Evolutionary conservation across 2,888 invertebrate species (phyloP), one percentile per base, ranked within the genome.

Genomic region (Zygaena filipendulae): DNA sequence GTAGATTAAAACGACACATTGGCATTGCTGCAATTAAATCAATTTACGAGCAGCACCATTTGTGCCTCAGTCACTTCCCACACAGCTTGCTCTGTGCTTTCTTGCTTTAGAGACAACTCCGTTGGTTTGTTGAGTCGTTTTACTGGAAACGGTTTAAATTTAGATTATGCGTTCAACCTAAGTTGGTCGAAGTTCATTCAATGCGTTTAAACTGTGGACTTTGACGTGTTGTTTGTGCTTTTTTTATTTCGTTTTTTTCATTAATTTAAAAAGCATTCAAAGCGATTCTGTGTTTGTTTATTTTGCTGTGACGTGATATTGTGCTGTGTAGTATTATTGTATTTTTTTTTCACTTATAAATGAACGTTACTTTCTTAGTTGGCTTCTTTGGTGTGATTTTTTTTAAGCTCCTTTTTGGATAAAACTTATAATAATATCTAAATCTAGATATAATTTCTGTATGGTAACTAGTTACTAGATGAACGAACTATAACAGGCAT

Each of bases 91-190:
- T 52, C 47, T 51, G 43, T n/a, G n/a, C n/a, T n/a, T n/a, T n/a
- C 55, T 57, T 56, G 61, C 55, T 60, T 55, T 59, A 57, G 57
- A 67, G 57, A 67, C 68, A 60, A 64, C 62, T 53, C n/a, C 62
- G 56, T 49, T 43, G 52, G n/a, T 59, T 57, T 52, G 56, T 48
- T 46, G 47, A 51, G 53, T 52, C 61, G 64, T 69, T 74, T 79
- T 71, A 56, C 58, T 70, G 64, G 70, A 75, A 77, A 63, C 56
- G 47, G 61, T 66, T 68, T 77, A 77, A 69, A 62, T 69, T 72
- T 79, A 79, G 77, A 77, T 72, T 74, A 59, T 71, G 70, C 68
- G 71, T 69, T 62, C 66, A 60, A 55, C 67, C 70, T 60, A 66
- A 68, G 59, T 64, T 68, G 62, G 70, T 58, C 43, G 52, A 64